Conservation (phyloP, 2,113 vertebrate genomes). For the Myocastor coypus region DNA sequence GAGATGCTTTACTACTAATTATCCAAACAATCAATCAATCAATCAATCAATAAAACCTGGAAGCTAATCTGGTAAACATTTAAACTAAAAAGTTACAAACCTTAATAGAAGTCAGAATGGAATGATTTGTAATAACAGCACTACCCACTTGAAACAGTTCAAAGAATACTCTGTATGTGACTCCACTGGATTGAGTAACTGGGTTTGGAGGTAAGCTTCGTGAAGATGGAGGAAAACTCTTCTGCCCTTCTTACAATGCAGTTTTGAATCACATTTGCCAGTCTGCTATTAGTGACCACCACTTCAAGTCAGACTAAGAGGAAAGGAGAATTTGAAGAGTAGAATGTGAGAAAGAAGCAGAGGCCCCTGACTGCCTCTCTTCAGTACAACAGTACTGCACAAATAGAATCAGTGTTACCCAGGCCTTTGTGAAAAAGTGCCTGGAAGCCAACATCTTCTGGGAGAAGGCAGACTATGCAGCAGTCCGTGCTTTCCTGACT, state of each 20-base stretch:
- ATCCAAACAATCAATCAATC: no score
- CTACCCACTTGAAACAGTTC: slow-evolving; percentile 89
- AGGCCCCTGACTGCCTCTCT: slow-evolving; percentile 89
- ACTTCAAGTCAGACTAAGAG: slow-evolving; percentile 89
- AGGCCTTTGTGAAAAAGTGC: slow-evolving; percentile 92
- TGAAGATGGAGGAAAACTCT: no score
- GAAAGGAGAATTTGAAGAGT: slow-evolving; percentile 90
- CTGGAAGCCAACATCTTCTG: slow-evolving; percentile 90
- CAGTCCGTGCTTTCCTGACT: slow-evolving; percentile 88
- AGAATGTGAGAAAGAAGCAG: slow-evolving; percentile 89
- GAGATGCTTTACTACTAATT: slow-evolving; percentile 44
- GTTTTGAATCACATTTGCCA: no score
- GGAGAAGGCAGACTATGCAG: slow-evolving; percentile 89
- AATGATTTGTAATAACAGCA: slow-evolving; percentile 88
- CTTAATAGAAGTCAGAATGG: slow-evolving; percentile 80
- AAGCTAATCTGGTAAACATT: slow-evolving; percentile 75
- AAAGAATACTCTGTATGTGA: slow-evolving; percentile 89
- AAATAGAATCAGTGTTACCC: slow-evolving; percentile 88
- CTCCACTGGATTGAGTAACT: slow-evolving; percentile 81
- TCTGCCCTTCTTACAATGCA: no score
- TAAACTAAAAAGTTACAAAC: slow-evolving; percentile 52
- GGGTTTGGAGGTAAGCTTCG: no score
- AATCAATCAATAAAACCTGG: no score
- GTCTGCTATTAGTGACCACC: no score
- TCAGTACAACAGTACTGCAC: slow-evolving; percentile 89